Evolutionary conservation across 2,797 vertebrate genomes (phyloP), one percentile per base, ranked within the genome.

Genomic region (Anabacerthia variegaticeps): DNA sequence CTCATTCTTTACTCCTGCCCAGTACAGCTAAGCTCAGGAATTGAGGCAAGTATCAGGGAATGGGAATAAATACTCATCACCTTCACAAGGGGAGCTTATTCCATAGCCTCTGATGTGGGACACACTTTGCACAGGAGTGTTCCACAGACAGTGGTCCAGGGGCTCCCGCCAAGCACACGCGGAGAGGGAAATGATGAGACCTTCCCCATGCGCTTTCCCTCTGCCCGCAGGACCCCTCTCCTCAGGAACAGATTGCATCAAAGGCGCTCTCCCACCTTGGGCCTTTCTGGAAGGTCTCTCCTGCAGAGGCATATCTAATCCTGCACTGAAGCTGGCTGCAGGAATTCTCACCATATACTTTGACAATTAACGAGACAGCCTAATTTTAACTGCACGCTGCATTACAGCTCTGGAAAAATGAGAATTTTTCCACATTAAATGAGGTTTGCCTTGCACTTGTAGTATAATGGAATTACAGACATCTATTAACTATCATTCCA

Each of bases 391-490:
- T 91, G 89, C 89, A 93, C 0, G 9, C 89, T 88, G 87, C 93
- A 80, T 92, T 96, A 95, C 83, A 84, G 80, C 67, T 87, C 67
- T 93, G 79, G 71, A 88, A 81, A 92, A 97, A 96, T 89, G 48
- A 93, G 79, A 88, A 12, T 91, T 81, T 79, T 88, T 91, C 80
- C 56, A 52, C 41, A 44, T 91, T 79, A 93, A 91, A 89, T 92
- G 82, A 92, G 86, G 91, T 80, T 94, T 84, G 85, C 88, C 73
- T 80, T 79, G 76, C 36, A 48, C 69, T 89, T 73, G 73, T 75
- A 85, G 69, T 81, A 77, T 73, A 92, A 90, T 81, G 63, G 88
- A 81, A 94, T 92, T 93, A 92, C 59, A 94, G 93, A 75, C 27
- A 71, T 92, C 82, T 94, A 69, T 88, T 94, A 97, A 90, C 52